A percentile compares a stretch with the other conserved stretches of the same genome.
These are phyloP conservation scores for Gallinago solitaria DNA, from an alignment of 2,797 vertebrate species.

Conservation along the genomic window DNA sequence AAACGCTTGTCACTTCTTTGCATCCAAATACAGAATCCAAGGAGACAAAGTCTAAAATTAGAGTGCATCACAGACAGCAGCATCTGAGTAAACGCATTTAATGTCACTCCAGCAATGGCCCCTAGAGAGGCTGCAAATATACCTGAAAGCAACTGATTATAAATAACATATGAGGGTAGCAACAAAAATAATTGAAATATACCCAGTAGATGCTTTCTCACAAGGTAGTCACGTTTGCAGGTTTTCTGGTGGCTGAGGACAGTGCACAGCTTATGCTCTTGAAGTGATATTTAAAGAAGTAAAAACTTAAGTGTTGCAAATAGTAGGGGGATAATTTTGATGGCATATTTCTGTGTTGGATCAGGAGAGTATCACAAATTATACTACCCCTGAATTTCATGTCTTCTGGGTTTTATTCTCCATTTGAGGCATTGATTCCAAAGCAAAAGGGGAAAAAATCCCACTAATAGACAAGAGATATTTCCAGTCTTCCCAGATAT, in stretches of 20 bases:
- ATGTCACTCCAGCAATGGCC: slow-evolving; percentile 42
- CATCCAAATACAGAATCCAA: slow-evolving; percentile 47
- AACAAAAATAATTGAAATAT: slow-evolving; percentile 54
- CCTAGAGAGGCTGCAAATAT: slow-evolving; percentile 39
- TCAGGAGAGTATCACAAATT: background rate
- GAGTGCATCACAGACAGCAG: slow-evolving; percentile 45
- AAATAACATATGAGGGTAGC: slow-evolving; percentile 43
- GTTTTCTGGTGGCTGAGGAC: background rate
- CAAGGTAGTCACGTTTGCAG: background rate
- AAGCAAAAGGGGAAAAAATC: background rate
- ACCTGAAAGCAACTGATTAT: slow-evolving; percentile 65
- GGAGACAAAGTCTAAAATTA: slow-evolving; percentile 73
- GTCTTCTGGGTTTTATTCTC: background rate
- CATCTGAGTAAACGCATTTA: slow-evolving; percentile 62
- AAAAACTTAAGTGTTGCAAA: background rate
- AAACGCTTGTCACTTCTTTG: slow-evolving; percentile 30
- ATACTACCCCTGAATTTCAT: background rate
- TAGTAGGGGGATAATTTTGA: background rate
- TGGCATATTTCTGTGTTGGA: background rate
- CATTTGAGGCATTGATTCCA: background rate
- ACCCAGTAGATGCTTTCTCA: background rate
- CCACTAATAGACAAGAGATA: background rate
- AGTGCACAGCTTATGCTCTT: background rate
- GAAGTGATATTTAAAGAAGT: background rate
- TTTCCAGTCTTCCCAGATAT: background rate